These are phyloP conservation scores for Eulemur albifrons DNA, from an alignment of 2,797 vertebrate genomes.

Conservation along the genomic window DNA sequence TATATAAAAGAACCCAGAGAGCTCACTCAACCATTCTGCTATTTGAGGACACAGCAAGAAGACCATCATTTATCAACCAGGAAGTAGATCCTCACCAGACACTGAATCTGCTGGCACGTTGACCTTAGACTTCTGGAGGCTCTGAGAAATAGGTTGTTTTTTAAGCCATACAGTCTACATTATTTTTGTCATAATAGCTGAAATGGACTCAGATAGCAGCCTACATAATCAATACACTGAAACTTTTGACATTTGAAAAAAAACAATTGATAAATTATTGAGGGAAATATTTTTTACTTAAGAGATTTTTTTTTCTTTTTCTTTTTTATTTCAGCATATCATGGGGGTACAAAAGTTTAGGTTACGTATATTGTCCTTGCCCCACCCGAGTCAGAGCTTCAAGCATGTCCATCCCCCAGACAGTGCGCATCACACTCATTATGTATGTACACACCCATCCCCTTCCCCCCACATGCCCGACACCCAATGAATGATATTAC, in stretches of 20 bases:
- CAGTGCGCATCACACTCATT: no score
- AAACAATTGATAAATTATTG: background rate
- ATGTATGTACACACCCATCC: no score
- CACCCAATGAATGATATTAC: no score
- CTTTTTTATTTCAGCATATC: no score
- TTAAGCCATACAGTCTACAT: background rate
- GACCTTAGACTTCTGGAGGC: background rate
- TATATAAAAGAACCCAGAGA: background rate
- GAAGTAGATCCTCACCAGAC: background rate
- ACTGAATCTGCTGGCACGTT: background rate
- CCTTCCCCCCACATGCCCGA: no score
- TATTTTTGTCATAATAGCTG: background rate
- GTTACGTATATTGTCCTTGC: no score
- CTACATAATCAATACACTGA: background rate
- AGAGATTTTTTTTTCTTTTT: background rate
- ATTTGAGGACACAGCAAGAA: no score
- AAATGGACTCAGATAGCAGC: background rate
- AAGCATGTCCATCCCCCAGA: no score
- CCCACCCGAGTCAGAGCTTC: no score
- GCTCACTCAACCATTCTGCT: background rate
- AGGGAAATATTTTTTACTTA: background rate
- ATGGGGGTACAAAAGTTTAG: no score
- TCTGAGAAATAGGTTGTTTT: background rate
- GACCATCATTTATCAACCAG: rapidly evolving
- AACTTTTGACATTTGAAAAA: background rate